Percentiles rank a stretch among this genome's conserved stretches.
Conservation (phyloP, 2,797 vertebrate genomes). For the Neomorphus geoffroyi region DNA sequence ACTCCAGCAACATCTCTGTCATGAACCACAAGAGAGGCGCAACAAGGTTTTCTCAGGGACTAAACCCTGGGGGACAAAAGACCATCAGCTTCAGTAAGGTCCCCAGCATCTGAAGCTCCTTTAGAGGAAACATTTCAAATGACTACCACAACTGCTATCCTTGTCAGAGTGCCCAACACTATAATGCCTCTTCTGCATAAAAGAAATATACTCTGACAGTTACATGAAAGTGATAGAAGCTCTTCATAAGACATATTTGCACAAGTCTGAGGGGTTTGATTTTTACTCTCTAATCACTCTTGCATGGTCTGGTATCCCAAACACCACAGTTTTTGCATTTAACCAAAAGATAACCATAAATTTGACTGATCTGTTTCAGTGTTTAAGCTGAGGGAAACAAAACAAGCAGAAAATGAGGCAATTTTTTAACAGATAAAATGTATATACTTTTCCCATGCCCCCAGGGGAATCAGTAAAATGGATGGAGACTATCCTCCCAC, state of each 20-base stretch:
- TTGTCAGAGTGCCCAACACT: not conserved
- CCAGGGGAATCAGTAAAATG: not conserved
- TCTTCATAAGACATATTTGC: not conserved
- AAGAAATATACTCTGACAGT: not conserved
- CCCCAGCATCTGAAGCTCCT: not conserved
- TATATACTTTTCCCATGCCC: not conserved
- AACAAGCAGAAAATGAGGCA: not conserved
- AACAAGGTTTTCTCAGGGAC: not conserved
- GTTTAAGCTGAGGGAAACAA: not conserved
- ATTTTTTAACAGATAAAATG: not conserved
- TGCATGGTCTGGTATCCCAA: not conserved
- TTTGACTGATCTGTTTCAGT: not conserved
- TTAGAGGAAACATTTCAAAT: not conserved
- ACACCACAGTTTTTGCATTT: not conserved
- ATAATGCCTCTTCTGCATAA: not conserved
- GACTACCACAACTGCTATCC: not conserved
- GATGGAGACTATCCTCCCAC: not conserved
- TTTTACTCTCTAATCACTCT: not conserved
- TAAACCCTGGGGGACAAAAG: not conserved
- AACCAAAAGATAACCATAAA: not conserved
- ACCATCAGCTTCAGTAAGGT: not conserved
- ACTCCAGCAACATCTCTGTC: not conserved
- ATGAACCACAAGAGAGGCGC: not conserved
- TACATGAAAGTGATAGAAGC: not conserved
- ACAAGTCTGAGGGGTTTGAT: not conserved